phyloP scores from a whole-genome alignment of 2,113 vertebrate species.

The Centrocercus urophasianus region DNA sequence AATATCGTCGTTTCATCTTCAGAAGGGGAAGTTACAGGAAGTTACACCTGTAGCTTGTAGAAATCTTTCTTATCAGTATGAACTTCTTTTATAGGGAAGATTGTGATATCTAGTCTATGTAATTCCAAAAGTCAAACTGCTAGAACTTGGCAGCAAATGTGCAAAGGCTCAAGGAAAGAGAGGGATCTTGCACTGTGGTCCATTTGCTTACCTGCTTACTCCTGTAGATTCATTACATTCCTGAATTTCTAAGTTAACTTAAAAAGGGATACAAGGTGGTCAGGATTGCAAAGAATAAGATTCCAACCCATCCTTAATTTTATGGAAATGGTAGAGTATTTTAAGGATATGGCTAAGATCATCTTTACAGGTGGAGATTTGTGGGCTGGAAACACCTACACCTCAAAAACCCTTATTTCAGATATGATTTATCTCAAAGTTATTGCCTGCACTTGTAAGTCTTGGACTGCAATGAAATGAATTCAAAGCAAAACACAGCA shows the following conservation, averaged over 20 bases:
- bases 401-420: background rate
- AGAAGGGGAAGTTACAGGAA: background rate
- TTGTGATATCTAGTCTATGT: background rate
- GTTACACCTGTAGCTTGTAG: background rate
- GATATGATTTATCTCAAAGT: background rate
- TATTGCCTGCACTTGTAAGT: background rate
- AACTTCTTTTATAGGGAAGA: background rate
- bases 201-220: background rate
- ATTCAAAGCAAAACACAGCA: background rate
- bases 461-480: background rate
- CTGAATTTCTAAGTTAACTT: background rate
- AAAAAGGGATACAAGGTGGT: background rate
- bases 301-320: background rate
- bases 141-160: background rate
- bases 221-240: background rate
- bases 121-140: background rate
- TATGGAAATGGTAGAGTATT: background rate
- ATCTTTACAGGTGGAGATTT: background rate
- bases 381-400: background rate
- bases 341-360: background rate
- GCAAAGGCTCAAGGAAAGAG: background rate
- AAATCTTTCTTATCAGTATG: fast-evolving
- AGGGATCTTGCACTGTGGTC: background rate
- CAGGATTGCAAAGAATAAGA: background rate
- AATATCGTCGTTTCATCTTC: background rate